These are phyloP conservation scores for Halocynthia roretzi DNA, from an alignment of 23 tunicate genomes.

Conservation along the genomic window DNA sequence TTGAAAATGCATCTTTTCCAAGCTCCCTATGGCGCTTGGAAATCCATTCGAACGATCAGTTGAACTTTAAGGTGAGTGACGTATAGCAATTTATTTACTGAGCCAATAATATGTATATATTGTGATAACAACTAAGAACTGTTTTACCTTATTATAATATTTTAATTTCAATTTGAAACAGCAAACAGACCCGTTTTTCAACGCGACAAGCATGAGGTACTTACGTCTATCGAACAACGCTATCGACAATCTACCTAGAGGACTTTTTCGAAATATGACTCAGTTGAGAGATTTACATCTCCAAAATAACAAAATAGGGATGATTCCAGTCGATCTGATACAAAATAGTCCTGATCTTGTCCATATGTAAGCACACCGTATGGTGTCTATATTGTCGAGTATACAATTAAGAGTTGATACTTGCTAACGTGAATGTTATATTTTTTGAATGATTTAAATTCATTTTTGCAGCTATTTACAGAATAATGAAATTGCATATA, in stretches of 20 bases:
- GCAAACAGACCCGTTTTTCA: constrained; percentile 24
- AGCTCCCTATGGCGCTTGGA: not conserved
- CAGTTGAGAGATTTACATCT: constrained; percentile 3
- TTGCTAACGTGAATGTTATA: not conserved
- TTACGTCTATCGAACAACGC: constrained; percentile 9
- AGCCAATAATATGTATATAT: no score
- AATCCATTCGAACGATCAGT: constrained; percentile 8
- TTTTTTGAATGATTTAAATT: not conserved
- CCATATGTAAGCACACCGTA: constrained; percentile 5
- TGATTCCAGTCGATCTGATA: constrained; percentile 4
- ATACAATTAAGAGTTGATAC: not conserved
- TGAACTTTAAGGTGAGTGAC: constrained; percentile 12
- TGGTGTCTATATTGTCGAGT: no score
- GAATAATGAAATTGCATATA: constrained; percentile 12
- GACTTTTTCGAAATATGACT: not conserved
- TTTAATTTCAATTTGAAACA: not conserved
- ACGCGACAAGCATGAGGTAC: constrained; percentile 19
- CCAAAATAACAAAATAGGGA: constrained; percentile 21
- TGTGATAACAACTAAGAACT: no score
- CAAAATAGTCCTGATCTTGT: not conserved
- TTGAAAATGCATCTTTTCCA: constrained; percentile 25
- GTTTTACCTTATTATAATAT: no score
- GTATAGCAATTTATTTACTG: no score
- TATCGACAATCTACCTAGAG: constrained; percentile 18
- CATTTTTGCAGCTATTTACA: not conserved